phyloP scores from a whole-genome alignment of 35 echinoderm and acorn worm genomes.

The Anneissia japonica region DNA sequence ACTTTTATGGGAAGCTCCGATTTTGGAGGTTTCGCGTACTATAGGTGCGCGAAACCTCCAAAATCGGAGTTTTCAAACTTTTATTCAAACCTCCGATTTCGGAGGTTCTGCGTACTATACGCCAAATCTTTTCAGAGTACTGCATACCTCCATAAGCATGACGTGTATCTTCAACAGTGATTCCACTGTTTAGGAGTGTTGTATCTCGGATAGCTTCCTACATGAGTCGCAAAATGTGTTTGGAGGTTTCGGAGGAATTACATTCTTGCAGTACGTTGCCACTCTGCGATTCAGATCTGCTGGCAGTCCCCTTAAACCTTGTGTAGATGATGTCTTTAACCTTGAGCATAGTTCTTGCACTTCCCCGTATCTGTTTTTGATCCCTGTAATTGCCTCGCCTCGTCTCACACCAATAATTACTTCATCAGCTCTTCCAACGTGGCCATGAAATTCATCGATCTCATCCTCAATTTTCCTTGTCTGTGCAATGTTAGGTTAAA shows the following conservation, averaged over 20 bases:
- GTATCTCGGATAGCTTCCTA: constrained; percentile 95
- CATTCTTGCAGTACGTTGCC: constrained; percentile 63
- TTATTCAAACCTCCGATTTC: too few relatives aligned
- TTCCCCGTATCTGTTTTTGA: constrained; percentile 83
- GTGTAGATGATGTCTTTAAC: constrained; percentile 81
- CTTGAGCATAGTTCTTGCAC: constrained; percentile 62
- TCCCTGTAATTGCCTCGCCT: constrained; percentile 61
- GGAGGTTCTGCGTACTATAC: too few relatives aligned
- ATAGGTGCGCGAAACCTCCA: too few relatives aligned
- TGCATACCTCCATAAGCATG: too few relatives aligned
- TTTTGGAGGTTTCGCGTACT: too few relatives aligned
- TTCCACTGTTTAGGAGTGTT: too few relatives aligned
- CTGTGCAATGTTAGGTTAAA: too few relatives aligned
- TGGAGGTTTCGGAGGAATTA: constrained; percentile 94
- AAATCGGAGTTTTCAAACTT: too few relatives aligned
- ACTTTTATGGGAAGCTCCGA: too few relatives aligned
- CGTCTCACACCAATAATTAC: constrained; percentile 80
- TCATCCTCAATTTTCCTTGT: constrained; percentile 81
- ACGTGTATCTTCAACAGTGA: too few relatives aligned
- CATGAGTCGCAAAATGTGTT: constrained; percentile 83
- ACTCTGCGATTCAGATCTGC: constrained; percentile 65
- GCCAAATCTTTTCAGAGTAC: too few relatives aligned
- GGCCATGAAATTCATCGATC: constrained; percentile 61
- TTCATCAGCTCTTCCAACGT: constrained; percentile 75
- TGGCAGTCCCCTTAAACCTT: constrained; percentile 81